Evolutionary conservation across 2,113 vertebrate genomes (phyloP), one percentile per base, ranked within the genome.

Genomic region (Zeus faber): DNA sequence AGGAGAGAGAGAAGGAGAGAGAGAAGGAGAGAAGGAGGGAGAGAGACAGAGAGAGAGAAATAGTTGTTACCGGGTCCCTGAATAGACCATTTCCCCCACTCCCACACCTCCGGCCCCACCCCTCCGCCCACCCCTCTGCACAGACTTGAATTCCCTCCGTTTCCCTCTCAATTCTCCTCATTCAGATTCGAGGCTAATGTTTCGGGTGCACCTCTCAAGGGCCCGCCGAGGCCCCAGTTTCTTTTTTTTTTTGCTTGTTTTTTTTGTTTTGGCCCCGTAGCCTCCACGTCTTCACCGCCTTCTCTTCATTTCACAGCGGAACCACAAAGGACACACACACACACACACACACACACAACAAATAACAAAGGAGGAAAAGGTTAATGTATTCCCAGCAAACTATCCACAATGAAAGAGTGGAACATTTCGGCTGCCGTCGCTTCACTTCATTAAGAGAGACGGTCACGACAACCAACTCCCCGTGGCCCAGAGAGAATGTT

Each of bases 341-440:
- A n/a, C n/a, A n/a, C n/a, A 46, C 55, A 54, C 64, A 74, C 43
- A 62, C 58, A 60, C 54, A 74, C 75, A 80, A 81, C 60, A 81
- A 85, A 81, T 57, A 80, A 81, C 64, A 81, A 86, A 81, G 55
- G 66, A 77, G 54, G 53, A 49, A 81, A 86, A 86, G 82, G 81
- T 88, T 83, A 86, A 85, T 80, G 62, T 70, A 82, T 86, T 88
- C 81, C 62, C 55, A 70, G 70, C 41, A 67, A 58, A 72, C 85
- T 74, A 82, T 81, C 75, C 65, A 60, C 77, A 71, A 50, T 54
- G 62, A 62, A 56, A 67, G 67, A n/a, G n/a, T n/a, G n/a, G n/a
- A n/a, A n/a, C n/a, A n/a, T n/a, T n/a, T n/a, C n/a, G n/a, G n/a
- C n/a, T n/a, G n/a, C n/a, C n/a, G n/a, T n/a, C n/a, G n/a, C n/a